phyloP scores from a whole-genome alignment of 2,888 invertebrate species.

The Apamea crenata region DNA sequence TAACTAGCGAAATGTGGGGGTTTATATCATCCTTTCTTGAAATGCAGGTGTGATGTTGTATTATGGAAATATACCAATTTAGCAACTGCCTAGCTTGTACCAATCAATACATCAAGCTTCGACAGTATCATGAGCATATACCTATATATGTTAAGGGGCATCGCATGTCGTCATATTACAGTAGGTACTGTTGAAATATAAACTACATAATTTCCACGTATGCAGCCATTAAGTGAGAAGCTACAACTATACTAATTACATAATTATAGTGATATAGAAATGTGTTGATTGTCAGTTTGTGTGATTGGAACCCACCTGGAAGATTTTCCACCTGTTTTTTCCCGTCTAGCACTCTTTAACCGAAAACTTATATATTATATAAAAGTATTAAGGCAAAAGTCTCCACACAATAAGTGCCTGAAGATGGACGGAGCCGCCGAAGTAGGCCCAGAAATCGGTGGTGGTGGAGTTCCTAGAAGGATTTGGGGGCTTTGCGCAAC shows the following conservation, averaged over 20 bases:
- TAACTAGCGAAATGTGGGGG: too few species aligned
- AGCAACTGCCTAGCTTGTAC: constrained; percentile 5
- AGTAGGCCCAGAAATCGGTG: not conserved
- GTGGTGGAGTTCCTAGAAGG: not conserved
- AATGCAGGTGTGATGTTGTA: too few species aligned
- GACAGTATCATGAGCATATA: too few species aligned
- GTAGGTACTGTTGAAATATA: constrained; percentile 38
- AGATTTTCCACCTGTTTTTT: not conserved
- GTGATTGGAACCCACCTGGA: not conserved
- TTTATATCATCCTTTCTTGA: not conserved
- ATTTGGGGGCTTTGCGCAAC: too few species aligned
- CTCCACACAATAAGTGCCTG: not conserved
- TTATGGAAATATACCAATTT: constrained; percentile 9
- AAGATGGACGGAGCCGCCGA: not conserved
- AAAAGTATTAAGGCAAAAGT: not conserved
- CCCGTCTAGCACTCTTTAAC: not conserved
- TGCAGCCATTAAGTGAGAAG: constrained; percentile 40
- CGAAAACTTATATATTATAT: not conserved
- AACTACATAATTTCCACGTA: constrained; percentile 54
- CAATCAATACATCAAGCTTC: constrained; percentile 4
- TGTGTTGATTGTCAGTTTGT: not conserved
- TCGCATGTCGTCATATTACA: constrained; percentile 24
- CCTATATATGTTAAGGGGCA: not conserved
- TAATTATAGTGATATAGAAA: not conserved
- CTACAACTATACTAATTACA: constrained; percentile 34